A percentile compares a stretch with the other conserved stretches of the same genome.
These are phyloP conservation scores for Megathymus violae DNA, from an alignment of 1,140 invertebrate genomes.

Conservation along the genomic window DNA sequence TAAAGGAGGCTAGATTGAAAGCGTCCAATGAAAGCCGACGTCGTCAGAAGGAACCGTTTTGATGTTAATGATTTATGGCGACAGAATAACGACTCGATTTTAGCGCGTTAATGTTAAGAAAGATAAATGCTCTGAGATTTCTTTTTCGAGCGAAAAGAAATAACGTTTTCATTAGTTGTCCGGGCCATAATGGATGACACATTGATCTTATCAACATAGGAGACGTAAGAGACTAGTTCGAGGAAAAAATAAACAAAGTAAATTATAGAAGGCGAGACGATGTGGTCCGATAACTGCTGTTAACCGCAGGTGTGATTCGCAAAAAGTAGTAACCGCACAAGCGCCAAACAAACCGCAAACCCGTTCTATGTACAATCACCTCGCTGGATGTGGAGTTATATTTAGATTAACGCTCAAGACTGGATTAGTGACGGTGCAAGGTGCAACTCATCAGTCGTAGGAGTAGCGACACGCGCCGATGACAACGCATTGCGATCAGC, in stretches of 20 bases:
- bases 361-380: slow-evolving; percentile 62
- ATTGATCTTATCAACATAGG: slow-evolving; percentile 18
- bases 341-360: slow-evolving; percentile 57
- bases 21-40: slow-evolving; percentile 74
- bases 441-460: slow-evolving; percentile 54
- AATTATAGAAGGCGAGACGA: slow-evolving; percentile 13
- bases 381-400: slow-evolving; percentile 60
- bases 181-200: slow-evolving; percentile 21
- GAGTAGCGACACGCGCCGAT: slow-evolving; percentile 48
- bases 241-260: slow-evolving; percentile 28
- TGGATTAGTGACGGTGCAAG: slow-evolving; percentile 63
- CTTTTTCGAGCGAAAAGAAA: slow-evolving; percentile 58
- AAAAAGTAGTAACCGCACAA: slow-evolving; percentile 64
- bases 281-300: slow-evolving; percentile 51
- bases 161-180: slow-evolving; percentile 34
- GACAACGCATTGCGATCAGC: slow-evolving; percentile 48
- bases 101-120: slow-evolving; percentile 70
- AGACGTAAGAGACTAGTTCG: background rate
- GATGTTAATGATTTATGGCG: slow-evolving; percentile 81
- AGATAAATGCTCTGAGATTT: slow-evolving; percentile 70
- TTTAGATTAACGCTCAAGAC: slow-evolving; percentile 62
- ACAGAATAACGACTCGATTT: slow-evolving; percentile 72
- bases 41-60: slow-evolving; percentile 63
- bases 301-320: slow-evolving; percentile 60
- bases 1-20: slow-evolving; percentile 78